Conservation (phyloP, 2,888 invertebrate species). For the Heterodera filipjevi region DNA sequence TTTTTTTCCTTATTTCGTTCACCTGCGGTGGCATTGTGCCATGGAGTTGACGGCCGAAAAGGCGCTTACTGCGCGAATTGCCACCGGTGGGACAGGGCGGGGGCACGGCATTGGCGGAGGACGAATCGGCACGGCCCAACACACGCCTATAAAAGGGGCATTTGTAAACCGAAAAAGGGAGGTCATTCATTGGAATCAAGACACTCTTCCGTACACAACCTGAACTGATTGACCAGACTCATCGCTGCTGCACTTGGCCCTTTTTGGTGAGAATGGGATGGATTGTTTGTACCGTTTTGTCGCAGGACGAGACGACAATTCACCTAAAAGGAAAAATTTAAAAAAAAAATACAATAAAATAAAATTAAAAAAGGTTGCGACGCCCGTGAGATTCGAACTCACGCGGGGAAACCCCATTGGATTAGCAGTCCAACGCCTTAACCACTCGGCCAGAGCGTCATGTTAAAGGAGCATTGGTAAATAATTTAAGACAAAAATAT, state of each 20-base stretch:
- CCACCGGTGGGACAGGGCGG: neutral
- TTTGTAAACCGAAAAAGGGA: too few species aligned
- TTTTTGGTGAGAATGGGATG: conserved; percentile 24
- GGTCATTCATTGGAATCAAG: neutral
- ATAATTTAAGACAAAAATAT: neutral
- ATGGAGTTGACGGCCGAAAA: conserved; percentile 59
- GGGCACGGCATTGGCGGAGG: neutral
- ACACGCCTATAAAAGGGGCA: conserved; percentile 45
- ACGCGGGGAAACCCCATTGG: conserved; percentile 65
- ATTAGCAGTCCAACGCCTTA: conserved; percentile 66
- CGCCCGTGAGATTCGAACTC: conserved; percentile 61
- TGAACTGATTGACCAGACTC: conserved; percentile 48
- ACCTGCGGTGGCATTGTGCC: conserved; percentile 58
- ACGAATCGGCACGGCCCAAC: conserved; percentile 51
- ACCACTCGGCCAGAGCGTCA: conserved; percentile 61
- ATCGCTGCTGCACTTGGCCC: conserved; percentile 28
- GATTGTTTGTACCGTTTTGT: conserved; percentile 23
- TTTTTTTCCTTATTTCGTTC: neutral
- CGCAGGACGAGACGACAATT: conserved; percentile 57
- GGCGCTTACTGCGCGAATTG: conserved; percentile 34
- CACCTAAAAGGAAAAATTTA: conserved; percentile 2
- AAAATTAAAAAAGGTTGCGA: conserved; percentile 19
- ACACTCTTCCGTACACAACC: neutral
- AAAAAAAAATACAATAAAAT: neutral
- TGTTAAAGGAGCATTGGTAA: neutral